Base-by-base conservation (phyloP, 2,797 vertebrate species). In the Antrozous pallidus region DNA sequence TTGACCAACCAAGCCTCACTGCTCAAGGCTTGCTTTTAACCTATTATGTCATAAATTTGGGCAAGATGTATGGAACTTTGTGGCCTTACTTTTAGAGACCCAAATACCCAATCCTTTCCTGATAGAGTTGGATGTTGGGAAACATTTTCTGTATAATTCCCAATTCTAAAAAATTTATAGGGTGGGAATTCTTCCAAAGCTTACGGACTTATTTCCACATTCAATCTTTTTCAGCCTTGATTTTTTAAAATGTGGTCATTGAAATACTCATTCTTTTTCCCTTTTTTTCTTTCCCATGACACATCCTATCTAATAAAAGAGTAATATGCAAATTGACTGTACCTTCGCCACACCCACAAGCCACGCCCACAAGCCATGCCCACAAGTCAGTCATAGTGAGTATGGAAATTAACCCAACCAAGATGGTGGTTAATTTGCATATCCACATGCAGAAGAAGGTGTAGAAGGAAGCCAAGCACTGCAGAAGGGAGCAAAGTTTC, bases 121-220 rank as follows among this genome's bases (percentile, higher is more conserved):
- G 45, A 3, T 12, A 77, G n/a, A 17, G 0, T 36, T 38, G 9
- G 26, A 12, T 33, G n/a, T 2, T 51, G 22, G 38, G 13, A 78
- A 84, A 81, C 5, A 22, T 58, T 95, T 40, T 87, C 87, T 74
- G n/a, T n/a, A n/a, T 31, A 93, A 63, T 2, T 42, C 13, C 22
- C 22, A 61, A 51, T 90, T 86, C 16, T 74, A 56, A 78, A 87
- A 54, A 36, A 73, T 24, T 88, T 94, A 45, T 83, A 36, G 12
- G 26, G 16, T 91, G 17, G 84, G 1, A 38, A 11, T 47, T 91
- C 58, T 92, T 58, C 1, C 47, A 61, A 5, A 22, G 18, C 2
- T 47, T 89, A 31, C 18, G 45, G 71, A 49, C 4, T 10, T 17
- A 56, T 83, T 70, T 87, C 71, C 83, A 92, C 40, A 69, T 28